These are phyloP conservation scores for Nyctibius grandis DNA, from an alignment of 2,797 vertebrate species.

Conservation along the genomic window DNA sequence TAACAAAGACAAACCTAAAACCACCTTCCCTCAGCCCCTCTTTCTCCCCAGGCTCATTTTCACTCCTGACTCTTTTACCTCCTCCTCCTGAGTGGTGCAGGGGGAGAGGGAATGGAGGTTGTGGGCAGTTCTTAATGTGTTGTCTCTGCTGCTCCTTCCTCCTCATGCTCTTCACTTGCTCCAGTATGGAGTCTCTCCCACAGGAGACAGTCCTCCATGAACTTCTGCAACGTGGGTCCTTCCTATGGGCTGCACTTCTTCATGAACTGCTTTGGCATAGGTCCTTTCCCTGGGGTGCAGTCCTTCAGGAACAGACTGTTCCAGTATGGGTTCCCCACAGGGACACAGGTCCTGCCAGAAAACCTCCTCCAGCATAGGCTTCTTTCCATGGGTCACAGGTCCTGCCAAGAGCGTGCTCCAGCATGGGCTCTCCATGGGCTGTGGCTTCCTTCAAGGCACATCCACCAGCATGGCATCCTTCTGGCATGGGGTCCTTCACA, in stretches of 20 bases:
- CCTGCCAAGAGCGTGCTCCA: not conserved
- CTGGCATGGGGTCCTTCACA: not conserved
- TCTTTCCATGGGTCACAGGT: no score
- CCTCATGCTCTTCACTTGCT: not conserved
- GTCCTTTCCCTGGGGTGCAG: no score
- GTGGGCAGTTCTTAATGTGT: not conserved
- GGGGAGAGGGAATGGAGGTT: rapidly evolving
- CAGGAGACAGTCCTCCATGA: not conserved
- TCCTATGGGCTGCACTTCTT: not conserved
- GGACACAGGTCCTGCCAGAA: not conserved
- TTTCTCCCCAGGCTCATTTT: not conserved
- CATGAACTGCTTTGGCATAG: not conserved
- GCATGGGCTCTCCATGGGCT: rapidly evolving
- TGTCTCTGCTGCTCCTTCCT: not conserved
- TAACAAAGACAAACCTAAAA: not conserved
- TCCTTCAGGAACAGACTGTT: not conserved
- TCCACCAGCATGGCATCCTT: not conserved
- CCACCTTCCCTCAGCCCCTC: rapidly evolving
- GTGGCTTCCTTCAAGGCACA: not conserved
- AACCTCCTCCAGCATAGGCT: not conserved
- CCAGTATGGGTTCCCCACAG: not conserved
- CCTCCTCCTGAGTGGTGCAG: not conserved
- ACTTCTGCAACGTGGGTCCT: not conserved
- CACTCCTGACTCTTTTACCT: not conserved
- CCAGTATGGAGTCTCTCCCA: not conserved